Base-by-base conservation (phyloP, 2,797 vertebrate genomes). In the Morus bassanus region DNA sequence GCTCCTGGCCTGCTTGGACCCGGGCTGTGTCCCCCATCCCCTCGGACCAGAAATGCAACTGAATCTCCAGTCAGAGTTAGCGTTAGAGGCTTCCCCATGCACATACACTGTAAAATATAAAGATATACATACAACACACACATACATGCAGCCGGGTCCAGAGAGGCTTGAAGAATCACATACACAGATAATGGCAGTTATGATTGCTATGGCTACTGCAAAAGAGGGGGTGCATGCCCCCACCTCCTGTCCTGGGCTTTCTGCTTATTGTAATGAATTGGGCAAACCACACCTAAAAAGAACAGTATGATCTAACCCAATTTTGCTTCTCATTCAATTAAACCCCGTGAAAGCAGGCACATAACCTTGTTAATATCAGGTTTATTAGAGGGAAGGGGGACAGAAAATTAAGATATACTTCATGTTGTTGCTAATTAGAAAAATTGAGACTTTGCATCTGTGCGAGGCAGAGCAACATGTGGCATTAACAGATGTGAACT, bases 361-460 rank as follows among this genome's bases (percentile, higher is more conserved):
- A 91, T 98, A 98, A 98, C 98, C 98, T 98, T 97, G 98, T 98
- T 98, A 98, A 98, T 98, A 98, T 68, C 98, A 97, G 95, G 43
- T 98, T 98, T 98, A 98, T 98, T 98, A 98, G 97, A 97, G 96
- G 97, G 97, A 98, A 97, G 97, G 97, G 97, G 98, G 96, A 98
- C 91, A 98, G 98, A 98, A 98, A 98, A 98, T 98, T 97, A 98
- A 98, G 98, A 98, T 98, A 98, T 98, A 98, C 98, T 98, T 98
- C 93, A 88, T 98, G 98, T 97, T 98, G 97, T 95, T 98, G 97
- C 98, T 98, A 98, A 98, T 98, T 98, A 98, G 98, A 98, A 98
- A 98, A 98, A 98, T 98, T 98, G 98, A 98, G 98, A 98, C 97
- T 98, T 98, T 98, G 96, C 98, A 98, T 98, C 98, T 98, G 98